These are phyloP conservation scores for Ormia ochracea DNA, from an alignment of 2,888 invertebrate species.

Conservation along the genomic window DNA sequence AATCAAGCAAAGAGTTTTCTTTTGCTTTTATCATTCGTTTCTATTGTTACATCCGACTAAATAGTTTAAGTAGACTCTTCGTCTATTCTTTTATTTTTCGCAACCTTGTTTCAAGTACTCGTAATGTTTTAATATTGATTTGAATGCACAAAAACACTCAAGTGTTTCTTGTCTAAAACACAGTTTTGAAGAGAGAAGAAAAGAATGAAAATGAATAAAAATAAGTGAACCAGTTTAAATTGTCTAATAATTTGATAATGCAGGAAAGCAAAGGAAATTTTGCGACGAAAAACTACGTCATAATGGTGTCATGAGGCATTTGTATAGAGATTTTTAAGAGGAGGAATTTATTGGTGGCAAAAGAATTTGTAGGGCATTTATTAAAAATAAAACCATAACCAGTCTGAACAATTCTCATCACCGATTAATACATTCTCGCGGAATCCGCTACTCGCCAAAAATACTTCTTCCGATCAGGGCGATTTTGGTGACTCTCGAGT, in stretches of 20 bases:
- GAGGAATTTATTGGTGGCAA: not conserved
- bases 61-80: conserved; percentile 14
- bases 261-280: not conserved
- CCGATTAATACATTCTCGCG: no score
- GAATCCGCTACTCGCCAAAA: no score
- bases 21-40: not conserved
- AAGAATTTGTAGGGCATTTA: not conserved
- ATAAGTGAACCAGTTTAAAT: conserved; percentile 6
- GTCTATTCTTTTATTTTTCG: not conserved
- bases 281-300: not conserved
- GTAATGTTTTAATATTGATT: conserved; percentile 43
- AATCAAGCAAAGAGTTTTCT: conserved; percentile 6
- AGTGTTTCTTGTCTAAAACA: conserved; percentile 40
- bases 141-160: conserved; percentile 9
- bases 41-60: not conserved
- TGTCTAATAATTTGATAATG: conserved; percentile 10
- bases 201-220: not conserved
- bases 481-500: no score
- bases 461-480: no score
- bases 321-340: not conserved
- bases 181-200: not conserved
- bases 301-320: not conserved
- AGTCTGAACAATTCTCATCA: no score
- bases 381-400: not conserved
- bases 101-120: conserved; percentile 49